Conservation (phyloP, 2,113 vertebrate genomes). For the Neoarius graeffei region DNA sequence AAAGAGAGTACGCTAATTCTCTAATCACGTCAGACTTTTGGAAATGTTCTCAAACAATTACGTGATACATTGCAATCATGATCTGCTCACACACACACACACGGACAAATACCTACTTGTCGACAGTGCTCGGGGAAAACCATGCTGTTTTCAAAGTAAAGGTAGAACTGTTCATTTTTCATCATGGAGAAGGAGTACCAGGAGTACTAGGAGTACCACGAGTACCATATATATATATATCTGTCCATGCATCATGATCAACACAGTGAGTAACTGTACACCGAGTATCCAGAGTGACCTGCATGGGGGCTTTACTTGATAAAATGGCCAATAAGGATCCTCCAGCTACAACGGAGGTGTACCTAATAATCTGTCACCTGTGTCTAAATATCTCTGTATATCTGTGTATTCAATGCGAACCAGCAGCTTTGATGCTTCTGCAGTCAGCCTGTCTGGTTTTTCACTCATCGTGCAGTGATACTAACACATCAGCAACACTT, state of each 20-base stretch:
- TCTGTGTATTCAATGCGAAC: background rate
- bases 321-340: background rate
- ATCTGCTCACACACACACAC: background rate
- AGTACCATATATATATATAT: background rate
- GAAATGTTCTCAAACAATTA: background rate
- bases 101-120: background rate
- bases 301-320: background rate
- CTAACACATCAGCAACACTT: constrained; percentile 23
- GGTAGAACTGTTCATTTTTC: background rate
- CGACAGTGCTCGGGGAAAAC: background rate
- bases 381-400: background rate
- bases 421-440: constrained; percentile 5
- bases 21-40: background rate
- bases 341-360: background rate
- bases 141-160: background rate
- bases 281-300: background rate
- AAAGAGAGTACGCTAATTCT: background rate
- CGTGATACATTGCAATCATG: background rate
- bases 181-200: background rate
- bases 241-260: background rate
- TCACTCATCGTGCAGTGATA: background rate
- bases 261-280: background rate
- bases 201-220: too few relatives aligned
- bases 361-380: background rate
- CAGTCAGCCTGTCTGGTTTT: constrained; percentile 9